These are phyloP conservation scores for Haemorhous mexicanus DNA, from an alignment of 2,113 vertebrate species.

Conservation along the genomic window DNA sequence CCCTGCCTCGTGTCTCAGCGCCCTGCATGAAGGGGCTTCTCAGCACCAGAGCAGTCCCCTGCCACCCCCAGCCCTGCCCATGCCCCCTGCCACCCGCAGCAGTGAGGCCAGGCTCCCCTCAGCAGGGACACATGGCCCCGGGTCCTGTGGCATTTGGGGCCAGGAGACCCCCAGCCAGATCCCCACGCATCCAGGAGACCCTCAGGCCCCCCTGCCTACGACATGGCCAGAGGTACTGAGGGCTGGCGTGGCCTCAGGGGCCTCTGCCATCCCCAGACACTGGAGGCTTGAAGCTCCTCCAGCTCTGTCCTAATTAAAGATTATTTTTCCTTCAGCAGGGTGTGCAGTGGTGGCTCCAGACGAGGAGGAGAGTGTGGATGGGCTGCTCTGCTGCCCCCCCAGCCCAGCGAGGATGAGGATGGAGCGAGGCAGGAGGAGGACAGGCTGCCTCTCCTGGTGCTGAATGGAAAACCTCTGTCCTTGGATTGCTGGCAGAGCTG, in stretches of 20 bases:
- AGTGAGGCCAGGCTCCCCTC: neutral
- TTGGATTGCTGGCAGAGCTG: neutral
- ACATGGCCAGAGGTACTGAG: neutral
- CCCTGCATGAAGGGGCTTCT: neutral
- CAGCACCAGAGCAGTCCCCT: neutral
- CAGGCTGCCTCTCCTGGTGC: neutral
- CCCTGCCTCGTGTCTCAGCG: rapidly evolving
- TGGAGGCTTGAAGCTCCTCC: neutral
- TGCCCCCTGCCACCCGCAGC: neutral
- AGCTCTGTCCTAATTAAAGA: conserved; percentile 40
- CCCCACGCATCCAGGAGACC: neutral
- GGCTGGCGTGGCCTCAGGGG: neutral
- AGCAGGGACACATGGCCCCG: neutral
- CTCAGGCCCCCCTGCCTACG: neutral
- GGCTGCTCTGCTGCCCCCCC: neutral
- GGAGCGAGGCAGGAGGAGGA: neutral
- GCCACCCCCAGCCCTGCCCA: neutral
- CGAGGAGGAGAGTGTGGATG: neutral
- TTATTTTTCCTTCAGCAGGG: conserved; percentile 23
- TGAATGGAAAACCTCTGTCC: neutral
- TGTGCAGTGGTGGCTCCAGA: neutral
- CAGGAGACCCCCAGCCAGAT: neutral
- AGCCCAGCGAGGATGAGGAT: neutral
- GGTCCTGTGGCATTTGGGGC: neutral
- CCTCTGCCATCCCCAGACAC: neutral